phyloP scores from a whole-genome alignment of 2,888 invertebrate genomes.

The Lepidocyrtoides sp. region DNA sequence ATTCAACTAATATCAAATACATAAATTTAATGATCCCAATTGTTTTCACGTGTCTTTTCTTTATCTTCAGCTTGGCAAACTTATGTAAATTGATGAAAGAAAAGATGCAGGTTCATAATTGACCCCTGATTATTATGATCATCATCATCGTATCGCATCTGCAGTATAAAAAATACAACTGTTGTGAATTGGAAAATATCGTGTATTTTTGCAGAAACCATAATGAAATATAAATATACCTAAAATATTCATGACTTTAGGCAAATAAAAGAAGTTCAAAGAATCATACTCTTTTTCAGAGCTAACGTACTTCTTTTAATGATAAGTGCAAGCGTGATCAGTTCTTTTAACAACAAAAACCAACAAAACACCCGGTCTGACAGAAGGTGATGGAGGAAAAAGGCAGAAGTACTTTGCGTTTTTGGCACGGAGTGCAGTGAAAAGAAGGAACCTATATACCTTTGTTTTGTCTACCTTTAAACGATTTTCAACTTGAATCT shows the following conservation, averaged over 20 bases:
- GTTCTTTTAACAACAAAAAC: constrained; percentile 28
- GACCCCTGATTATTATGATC: neutral
- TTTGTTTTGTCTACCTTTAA: neutral
- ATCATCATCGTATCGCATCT: constrained; percentile 19
- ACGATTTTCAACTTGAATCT: neutral
- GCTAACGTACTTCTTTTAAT: neutral
- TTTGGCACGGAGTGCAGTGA: neutral
- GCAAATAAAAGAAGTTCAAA: neutral
- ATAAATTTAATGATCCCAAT: constrained; percentile 21
- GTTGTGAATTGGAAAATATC: constrained; percentile 22
- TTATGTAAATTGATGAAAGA: constrained; percentile 41
- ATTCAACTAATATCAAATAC: neutral
- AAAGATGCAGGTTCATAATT: constrained; percentile 12
- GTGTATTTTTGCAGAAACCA: neutral
- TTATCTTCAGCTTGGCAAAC: neutral
- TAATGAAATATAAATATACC: neutral
- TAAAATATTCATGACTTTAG: neutral
- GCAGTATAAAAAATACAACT: constrained; percentile 43
- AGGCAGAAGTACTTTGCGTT: neutral
- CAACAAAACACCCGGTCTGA: constrained; percentile 39
- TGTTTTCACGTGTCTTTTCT: constrained; percentile 5
- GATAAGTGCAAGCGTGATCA: constrained; percentile 18
- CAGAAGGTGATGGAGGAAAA: neutral
- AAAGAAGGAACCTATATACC: neutral
- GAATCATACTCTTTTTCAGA: neutral